phyloP scores from a whole-genome alignment of 37 sponge, comb jelly and placozoan species.

The Spongilla lacustris region DNA sequence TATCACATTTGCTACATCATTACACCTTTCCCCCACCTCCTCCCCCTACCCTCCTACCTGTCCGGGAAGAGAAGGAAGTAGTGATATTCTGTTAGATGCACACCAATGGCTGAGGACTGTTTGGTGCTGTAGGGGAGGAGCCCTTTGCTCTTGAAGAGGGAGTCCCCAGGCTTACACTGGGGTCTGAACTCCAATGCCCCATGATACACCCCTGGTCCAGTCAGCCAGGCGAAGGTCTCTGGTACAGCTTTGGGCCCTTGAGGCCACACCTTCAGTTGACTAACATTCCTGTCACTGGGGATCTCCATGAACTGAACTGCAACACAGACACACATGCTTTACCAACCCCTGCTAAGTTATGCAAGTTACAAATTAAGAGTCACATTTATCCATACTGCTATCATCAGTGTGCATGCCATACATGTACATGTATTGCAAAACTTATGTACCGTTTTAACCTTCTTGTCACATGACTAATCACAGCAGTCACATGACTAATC shows the following conservation, averaged over 20 bases:
- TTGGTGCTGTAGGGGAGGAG: conserved; percentile 54
- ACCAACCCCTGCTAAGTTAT: no score
- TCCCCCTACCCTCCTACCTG: conserved; percentile 41
- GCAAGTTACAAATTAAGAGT: no score
- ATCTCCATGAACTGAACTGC: conserved; percentile 75
- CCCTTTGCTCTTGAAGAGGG: conserved; percentile 34
- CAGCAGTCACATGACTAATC: no score
- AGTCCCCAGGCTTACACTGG: conserved; percentile 29
- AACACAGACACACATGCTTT: background rate
- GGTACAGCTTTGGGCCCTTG: conserved; percentile 34
- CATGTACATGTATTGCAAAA: no score
- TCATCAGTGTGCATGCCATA: no score
- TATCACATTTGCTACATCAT: no score
- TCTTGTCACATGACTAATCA: no score
- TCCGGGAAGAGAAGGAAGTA: conserved; percentile 79
- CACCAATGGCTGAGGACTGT: conserved; percentile 39
- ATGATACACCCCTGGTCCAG: conserved; percentile 73
- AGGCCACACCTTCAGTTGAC: conserved; percentile 75
- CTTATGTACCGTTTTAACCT: no score
- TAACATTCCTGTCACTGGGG: conserved; percentile 61
- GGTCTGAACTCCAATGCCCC: conserved; percentile 38
- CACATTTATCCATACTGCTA: no score
- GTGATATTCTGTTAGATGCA: conserved; percentile 87
- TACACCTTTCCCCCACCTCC: background rate
- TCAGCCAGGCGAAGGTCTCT: conserved; percentile 81